Evolutionary conservation across 30 jellyfish, hydroid and myxozoan species (phyloP).

Genomic region (Clytia hemisphaerica): DNA sequence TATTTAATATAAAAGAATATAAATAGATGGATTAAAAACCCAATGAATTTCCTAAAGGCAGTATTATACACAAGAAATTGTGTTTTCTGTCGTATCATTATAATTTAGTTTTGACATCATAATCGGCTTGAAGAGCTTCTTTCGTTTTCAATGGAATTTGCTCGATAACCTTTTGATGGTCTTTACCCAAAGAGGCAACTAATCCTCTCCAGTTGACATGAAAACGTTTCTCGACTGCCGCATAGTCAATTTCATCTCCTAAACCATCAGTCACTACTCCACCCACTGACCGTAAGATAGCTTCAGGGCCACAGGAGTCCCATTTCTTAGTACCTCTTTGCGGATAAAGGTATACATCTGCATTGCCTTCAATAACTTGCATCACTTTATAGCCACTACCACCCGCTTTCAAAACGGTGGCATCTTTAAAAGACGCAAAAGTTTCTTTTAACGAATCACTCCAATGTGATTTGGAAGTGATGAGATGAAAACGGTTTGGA

Average conservation of each 20-base stretch:
- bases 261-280: constrained; percentile 75
- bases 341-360: constrained; percentile 93
- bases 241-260: constrained; percentile 62
- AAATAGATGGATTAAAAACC: too few relatives aligned
- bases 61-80: too few relatives aligned
- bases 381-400: constrained; percentile 84
- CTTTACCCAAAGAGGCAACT: constrained; percentile 73
- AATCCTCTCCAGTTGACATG: constrained; percentile 70
- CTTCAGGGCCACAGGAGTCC: constrained; percentile 99
- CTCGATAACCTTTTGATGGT: too few relatives aligned
- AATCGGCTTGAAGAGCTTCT: too few relatives aligned
- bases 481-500: constrained; percentile 71
- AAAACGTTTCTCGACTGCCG: constrained; percentile 6
- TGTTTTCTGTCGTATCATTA: too few relatives aligned
- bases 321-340: constrained; percentile 95
- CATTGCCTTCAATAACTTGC: constrained; percentile 83
- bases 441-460: constrained; percentile 68
- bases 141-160: too few relatives aligned
- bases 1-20: too few relatives aligned
- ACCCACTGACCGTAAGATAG: constrained; percentile 77
- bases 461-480: constrained; percentile 86
- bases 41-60: too few relatives aligned
- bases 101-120: too few relatives aligned
- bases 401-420: constrained; percentile 68
- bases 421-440: constrained; percentile 66